Evolutionary conservation across 2,888 invertebrate genomes (phyloP).

Genomic region (Zaprionus lineosus): DNA sequence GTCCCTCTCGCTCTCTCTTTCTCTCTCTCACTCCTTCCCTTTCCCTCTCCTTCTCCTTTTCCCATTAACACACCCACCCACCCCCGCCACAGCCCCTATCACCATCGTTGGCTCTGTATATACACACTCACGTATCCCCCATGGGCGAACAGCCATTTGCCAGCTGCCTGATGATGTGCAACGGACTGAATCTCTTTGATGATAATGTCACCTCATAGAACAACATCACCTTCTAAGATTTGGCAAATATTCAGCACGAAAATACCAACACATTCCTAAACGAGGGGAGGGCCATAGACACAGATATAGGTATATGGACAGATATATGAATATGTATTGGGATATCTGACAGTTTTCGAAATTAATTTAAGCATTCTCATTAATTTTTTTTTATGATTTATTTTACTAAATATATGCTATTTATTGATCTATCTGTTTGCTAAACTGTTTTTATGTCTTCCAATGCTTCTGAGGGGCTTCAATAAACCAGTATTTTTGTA

Average conservation of each 20-base stretch:
- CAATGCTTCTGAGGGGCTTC: too few relatives aligned
- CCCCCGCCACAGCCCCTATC: neutral
- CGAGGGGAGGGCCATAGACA: too few relatives aligned
- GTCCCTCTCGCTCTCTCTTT: neutral
- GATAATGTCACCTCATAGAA: constrained; percentile 26
- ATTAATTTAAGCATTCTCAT: too few relatives aligned
- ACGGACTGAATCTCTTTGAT: constrained; percentile 29
- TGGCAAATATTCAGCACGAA: neutral
- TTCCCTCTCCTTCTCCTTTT: neutral
- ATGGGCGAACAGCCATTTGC: constrained; percentile 21
- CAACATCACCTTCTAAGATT: constrained; percentile 19
- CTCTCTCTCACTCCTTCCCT: neutral
- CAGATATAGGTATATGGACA: too few relatives aligned
- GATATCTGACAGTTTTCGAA: too few relatives aligned
- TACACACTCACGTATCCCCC: constrained; percentile 25
- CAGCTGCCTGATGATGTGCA: constrained; percentile 29
- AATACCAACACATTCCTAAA: neutral
- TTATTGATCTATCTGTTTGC: too few relatives aligned
- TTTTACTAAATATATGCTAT: too few relatives aligned
- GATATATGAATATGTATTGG: too few relatives aligned
- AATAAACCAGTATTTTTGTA: too few relatives aligned
- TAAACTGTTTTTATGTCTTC: too few relatives aligned
- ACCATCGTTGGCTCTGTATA: neutral
- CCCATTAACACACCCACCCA: constrained; percentile 6
- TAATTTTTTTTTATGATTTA: too few relatives aligned